Percentiles rank a stretch among this genome's conserved stretches.
phyloP scores from a whole-genome alignment of 1,140 invertebrate species.

The Marisa cornuarietis region DNA sequence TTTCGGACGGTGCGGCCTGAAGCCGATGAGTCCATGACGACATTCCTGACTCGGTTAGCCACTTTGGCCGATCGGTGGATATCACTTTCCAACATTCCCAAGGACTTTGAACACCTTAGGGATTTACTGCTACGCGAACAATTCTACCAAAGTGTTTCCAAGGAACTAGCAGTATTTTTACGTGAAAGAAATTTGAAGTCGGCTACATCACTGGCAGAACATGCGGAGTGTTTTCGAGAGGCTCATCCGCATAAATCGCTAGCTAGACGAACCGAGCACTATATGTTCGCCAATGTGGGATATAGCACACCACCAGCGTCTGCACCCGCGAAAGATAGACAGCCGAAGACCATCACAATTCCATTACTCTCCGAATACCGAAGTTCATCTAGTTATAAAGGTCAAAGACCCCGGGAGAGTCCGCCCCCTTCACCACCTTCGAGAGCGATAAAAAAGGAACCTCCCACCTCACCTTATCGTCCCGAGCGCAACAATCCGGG shows the following conservation, averaged over 20 bases:
- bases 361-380: no score
- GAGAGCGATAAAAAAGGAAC: no score
- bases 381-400: no score
- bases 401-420: no score
- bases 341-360: no score
- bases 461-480: no score
- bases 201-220: not conserved
- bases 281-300: no score
- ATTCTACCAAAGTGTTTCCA: not conserved
- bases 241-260: not conserved
- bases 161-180: constrained; percentile 9
- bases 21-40: not conserved
- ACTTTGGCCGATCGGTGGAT: not conserved
- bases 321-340: no score
- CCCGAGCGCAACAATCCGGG: no score
- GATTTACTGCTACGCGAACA: constrained; percentile 9
- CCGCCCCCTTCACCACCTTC: no score
- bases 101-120: not conserved
- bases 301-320: no score
- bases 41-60: not conserved
- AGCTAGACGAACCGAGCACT: not conserved
- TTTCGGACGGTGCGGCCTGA: constrained; percentile 2
- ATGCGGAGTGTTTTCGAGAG: not conserved
- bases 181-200: not conserved
- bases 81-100: not conserved